Conservation (phyloP, 2,113 vertebrate species). For the Condylura cristata region DNA sequence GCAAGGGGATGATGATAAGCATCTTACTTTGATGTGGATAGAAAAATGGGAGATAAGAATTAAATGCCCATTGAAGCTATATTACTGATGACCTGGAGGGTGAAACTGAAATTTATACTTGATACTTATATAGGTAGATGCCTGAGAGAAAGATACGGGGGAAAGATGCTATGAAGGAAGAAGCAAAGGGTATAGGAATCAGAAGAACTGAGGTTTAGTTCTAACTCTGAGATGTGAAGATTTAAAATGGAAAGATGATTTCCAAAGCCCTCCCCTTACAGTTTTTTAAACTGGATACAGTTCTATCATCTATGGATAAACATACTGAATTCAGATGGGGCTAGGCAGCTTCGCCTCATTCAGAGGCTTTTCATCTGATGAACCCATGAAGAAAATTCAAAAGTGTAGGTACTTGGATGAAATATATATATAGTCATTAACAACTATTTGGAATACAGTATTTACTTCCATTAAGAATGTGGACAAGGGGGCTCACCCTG, state of each 20-base stretch:
- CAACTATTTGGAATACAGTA: background rate
- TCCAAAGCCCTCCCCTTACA: background rate
- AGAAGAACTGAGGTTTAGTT: background rate
- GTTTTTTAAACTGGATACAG: background rate
- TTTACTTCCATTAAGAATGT: background rate
- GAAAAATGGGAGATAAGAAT: background rate
- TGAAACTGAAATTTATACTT: background rate
- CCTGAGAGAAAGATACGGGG: background rate
- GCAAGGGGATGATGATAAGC: background rate
- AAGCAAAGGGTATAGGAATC: background rate
- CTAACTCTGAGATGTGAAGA: background rate
- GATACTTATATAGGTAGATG: background rate
- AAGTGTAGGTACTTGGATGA: background rate
- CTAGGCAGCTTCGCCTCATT: background rate
- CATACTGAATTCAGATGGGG: background rate
- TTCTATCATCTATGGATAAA: background rate
- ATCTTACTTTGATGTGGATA: background rate
- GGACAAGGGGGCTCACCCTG: too few relatives aligned
- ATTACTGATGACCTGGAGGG: background rate
- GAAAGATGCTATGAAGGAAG: background rate
- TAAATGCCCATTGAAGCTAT: background rate
- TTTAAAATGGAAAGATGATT: constrained; percentile 21
- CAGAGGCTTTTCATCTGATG: background rate
- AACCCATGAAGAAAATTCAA: background rate
- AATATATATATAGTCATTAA: constrained; percentile 33